Evolutionary conservation across 2,113 vertebrate genomes (phyloP).

Genomic region (Holacanthus passer): DNA sequence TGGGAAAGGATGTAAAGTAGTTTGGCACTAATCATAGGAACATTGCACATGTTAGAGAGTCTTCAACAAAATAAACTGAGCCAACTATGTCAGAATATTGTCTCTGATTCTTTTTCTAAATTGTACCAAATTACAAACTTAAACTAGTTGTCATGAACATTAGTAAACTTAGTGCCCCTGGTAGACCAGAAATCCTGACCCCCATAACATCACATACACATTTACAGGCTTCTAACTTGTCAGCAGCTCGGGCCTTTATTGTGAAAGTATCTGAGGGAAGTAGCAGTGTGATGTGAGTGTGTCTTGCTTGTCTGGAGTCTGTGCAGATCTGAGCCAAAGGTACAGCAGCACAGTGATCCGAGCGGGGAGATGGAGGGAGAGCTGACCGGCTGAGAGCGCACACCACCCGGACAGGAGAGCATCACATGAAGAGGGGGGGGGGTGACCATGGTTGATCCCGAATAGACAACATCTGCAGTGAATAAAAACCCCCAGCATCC

Average conservation of each 20-base stretch:
- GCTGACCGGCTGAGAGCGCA: constrained; percentile 22
- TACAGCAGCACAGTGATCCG: constrained; percentile 60
- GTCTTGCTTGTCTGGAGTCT: background rate
- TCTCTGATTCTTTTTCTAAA: too few relatives aligned
- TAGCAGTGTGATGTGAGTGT: fast-evolving
- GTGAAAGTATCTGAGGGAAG: constrained; percentile 54
- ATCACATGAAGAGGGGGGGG: background rate
- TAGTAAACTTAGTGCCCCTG: too few relatives aligned
- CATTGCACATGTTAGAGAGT: background rate
- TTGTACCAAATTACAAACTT: too few relatives aligned
- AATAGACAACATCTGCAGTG: constrained; percentile 16
- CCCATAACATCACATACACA: background rate
- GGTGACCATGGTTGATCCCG: constrained; percentile 10
- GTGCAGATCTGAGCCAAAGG: constrained; percentile 41
- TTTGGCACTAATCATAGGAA: background rate
- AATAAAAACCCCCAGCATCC: constrained; percentile 22
- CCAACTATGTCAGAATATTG: background rate
- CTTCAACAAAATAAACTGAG: background rate
- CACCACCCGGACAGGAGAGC: constrained; percentile 1
- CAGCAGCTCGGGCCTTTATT: constrained; percentile 37
- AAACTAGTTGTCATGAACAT: too few relatives aligned
- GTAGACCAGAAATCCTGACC: background rate
- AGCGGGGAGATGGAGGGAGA: constrained; percentile 67
- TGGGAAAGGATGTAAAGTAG: too few relatives aligned
- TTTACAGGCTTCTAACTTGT: background rate